Evolutionary conservation across 2,113 vertebrate genomes (phyloP).

Genomic region (Poeciliopsis turrubarensis): DNA sequence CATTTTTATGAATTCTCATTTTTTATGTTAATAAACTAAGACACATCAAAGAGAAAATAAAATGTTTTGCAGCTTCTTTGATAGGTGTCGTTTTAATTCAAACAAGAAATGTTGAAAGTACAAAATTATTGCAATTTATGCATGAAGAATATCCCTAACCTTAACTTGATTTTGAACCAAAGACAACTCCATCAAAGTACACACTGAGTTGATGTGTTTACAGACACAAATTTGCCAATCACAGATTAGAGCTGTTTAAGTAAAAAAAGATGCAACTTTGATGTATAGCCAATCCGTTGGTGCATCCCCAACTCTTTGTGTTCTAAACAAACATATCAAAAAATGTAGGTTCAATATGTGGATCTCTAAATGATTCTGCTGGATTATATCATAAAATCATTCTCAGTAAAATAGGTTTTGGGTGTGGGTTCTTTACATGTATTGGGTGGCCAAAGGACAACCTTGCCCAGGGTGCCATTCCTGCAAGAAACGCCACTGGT

Average conservation of each 20-base stretch:
- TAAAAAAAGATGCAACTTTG: not conserved
- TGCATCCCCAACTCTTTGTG: no score
- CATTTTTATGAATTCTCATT: not conserved
- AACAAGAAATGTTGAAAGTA: not conserved
- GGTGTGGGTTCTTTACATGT: not conserved
- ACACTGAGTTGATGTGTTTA: no score
- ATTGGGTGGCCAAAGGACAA: not conserved
- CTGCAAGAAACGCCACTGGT: conserved; percentile 12
- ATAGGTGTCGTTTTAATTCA: not conserved
- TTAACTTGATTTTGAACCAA: not conserved
- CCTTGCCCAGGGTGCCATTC: not conserved
- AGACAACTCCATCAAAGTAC: not conserved
- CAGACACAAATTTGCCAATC: not conserved
- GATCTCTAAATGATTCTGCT: no score
- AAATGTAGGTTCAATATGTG: no score
- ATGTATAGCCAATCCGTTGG: no score
- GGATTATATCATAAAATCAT: not conserved
- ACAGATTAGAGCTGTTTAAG: not conserved
- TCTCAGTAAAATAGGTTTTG: not conserved
- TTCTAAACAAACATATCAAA: no score
- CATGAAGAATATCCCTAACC: not conserved
- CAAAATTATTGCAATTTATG: not conserved
- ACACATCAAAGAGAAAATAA: not conserved
- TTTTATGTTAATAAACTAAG: not conserved
- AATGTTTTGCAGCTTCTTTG: not conserved